Evolutionary conservation across 2,888 invertebrate genomes (phyloP).

Genomic region (Pyrocoelia pectoralis): DNA sequence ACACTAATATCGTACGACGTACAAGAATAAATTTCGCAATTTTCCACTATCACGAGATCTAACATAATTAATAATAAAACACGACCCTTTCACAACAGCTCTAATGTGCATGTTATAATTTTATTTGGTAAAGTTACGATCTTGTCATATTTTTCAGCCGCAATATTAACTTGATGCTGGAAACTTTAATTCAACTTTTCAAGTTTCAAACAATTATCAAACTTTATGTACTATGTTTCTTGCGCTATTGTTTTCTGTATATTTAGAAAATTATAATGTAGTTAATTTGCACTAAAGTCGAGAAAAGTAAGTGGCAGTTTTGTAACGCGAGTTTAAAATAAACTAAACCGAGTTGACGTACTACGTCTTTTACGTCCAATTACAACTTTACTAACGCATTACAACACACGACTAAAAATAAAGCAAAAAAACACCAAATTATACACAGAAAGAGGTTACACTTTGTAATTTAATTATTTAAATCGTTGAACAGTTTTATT

Average conservation of each 20-base stretch:
- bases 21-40: conserved; percentile 20
- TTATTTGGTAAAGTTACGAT: conserved; percentile 39
- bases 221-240: background rate
- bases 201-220: background rate
- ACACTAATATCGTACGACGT: conserved; percentile 43
- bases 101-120: conserved; percentile 51
- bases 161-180: conserved; percentile 14
- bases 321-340: background rate
- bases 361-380: no score
- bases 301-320: no score
- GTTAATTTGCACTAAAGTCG: no score
- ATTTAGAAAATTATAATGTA: background rate
- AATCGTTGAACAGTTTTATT: background rate
- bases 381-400: no score
- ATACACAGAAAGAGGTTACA: no score
- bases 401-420: no score
- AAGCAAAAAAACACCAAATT: no score
- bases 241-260: background rate
- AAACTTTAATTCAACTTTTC: conserved; percentile 15
- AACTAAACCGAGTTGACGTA: no score
- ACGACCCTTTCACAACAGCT: conserved; percentile 38
- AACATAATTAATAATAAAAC: conserved; percentile 46
- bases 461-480: background rate
- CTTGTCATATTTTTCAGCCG: conserved; percentile 21
- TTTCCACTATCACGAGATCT: conserved; percentile 35